These are phyloP conservation scores for Acanthosepion lycidas DNA, from an alignment of 2,888 invertebrate species.

Conservation along the genomic window DNA sequence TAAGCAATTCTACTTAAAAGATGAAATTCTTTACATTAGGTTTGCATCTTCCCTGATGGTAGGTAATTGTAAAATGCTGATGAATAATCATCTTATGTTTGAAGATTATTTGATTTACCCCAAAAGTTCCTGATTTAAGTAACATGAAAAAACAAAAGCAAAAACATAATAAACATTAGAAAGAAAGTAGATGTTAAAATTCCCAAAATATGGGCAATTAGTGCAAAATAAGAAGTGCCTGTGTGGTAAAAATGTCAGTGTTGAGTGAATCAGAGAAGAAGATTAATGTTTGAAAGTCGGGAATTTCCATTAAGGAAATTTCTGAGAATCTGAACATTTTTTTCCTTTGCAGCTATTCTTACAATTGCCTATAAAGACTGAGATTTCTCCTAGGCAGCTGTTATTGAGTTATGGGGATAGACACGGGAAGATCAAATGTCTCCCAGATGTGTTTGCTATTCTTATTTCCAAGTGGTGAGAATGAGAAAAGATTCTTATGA, in stretches of 20 bases:
- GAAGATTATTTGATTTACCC: not conserved
- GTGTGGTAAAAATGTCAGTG: conserved; percentile 10
- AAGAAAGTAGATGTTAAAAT: not conserved
- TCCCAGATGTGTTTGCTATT: not conserved
- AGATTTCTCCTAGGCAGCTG: conserved; percentile 33
- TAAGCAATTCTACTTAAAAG: not conserved
- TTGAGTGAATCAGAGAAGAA: conserved; percentile 33
- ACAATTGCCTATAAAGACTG: conserved; percentile 21
- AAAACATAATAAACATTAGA: not conserved
- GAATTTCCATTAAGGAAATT: conserved; percentile 33
- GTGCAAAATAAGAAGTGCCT: conserved; percentile 33
- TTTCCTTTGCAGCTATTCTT: conserved; percentile 20
- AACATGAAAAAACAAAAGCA: not conserved
- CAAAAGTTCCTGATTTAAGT: not conserved
- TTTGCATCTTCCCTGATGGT: not conserved
- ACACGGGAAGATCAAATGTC: not conserved
- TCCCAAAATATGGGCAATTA: conserved; percentile 15
- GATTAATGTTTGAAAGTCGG: not conserved
- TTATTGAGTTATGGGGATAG: conserved; percentile 33
- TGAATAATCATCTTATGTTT: not conserved
- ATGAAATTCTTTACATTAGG: not conserved
- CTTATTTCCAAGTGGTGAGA: conserved; percentile 33
- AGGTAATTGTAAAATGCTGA: not conserved
- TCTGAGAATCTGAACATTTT: conserved; percentile 33
- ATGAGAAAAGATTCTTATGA: not conserved